These are phyloP conservation scores for Nyctereutes procyonoides DNA, from an alignment of 2,113 vertebrate species.

Conservation along the genomic window DNA sequence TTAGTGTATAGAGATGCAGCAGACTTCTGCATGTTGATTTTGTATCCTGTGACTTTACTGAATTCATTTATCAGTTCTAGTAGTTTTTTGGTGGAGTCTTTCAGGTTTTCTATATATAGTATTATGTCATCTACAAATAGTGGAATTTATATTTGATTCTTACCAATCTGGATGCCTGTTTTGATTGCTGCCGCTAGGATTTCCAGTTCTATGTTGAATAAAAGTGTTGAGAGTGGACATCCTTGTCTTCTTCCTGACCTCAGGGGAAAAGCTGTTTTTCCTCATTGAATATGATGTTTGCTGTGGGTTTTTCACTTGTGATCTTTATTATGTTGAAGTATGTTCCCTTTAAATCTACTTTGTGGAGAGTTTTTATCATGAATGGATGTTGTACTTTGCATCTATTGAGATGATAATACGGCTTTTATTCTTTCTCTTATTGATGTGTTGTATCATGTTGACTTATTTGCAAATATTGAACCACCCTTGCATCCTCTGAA, in stretches of 20 bases:
- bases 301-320: neutral
- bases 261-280: neutral
- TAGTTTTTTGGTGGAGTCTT: neutral
- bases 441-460: neutral
- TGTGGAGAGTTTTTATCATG: neutral
- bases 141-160: neutral
- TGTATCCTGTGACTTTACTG: neutral
- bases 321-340: neutral
- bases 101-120: neutral
- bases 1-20: neutral
- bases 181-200: neutral
- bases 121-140: neutral
- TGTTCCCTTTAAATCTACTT: neutral
- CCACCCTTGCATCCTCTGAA: neutral
- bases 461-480: neutral
- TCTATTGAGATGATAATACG: neutral
- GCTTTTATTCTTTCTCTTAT: neutral
- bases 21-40: neutral
- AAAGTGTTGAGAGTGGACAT: neutral
- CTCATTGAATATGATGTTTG: neutral
- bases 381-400: neutral
- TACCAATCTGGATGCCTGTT: neutral
- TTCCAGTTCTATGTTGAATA: neutral
- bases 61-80: neutral
- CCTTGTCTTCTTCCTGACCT: neutral